Conservation (phyloP, 1,140 invertebrate genomes). For the Drosophila serrata region DNA sequence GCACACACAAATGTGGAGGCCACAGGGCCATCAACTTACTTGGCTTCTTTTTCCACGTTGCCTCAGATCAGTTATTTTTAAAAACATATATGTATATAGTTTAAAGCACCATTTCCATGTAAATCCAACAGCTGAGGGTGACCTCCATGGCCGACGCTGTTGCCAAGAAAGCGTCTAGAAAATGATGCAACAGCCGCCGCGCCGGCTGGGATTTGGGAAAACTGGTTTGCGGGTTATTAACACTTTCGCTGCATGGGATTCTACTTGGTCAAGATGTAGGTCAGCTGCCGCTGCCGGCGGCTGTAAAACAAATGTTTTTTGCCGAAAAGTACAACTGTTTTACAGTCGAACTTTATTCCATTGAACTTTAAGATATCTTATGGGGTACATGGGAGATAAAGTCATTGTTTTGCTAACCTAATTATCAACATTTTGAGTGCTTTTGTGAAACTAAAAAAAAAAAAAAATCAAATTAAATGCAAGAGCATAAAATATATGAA, state of each 20-base stretch:
- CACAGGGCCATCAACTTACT: slow-evolving; percentile 68
- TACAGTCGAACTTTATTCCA: not conserved
- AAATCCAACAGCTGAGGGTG: slow-evolving; percentile 65
- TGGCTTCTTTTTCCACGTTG: slow-evolving; percentile 40
- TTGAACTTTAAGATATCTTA: slow-evolving; percentile 5
- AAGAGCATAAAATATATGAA: not conserved
- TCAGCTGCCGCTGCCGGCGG: slow-evolving; percentile 52
- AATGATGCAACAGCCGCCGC: slow-evolving; percentile 63
- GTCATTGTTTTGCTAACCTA: not conserved
- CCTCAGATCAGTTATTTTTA: slow-evolving; percentile 39
- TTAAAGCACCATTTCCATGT: slow-evolving; percentile 75
- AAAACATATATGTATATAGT: slow-evolving; percentile 57
- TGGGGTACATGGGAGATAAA: not conserved
- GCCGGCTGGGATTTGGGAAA: slow-evolving; percentile 45
- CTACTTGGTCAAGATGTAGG: slow-evolving; percentile 68
- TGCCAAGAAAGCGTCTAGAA: slow-evolving; percentile 78
- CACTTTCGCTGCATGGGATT: slow-evolving; percentile 76
- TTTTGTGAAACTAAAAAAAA: no score
- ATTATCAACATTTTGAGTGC: not conserved
- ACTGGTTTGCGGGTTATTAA: slow-evolving; percentile 77
- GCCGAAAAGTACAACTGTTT: not conserved
- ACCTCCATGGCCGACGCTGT: slow-evolving; percentile 61
- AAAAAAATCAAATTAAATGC: not conserved
- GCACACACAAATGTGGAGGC: slow-evolving; percentile 61
- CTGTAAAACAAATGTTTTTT: slow-evolving; percentile 26